phyloP scores from a whole-genome alignment of 2,113 vertebrate species.

The Apaloderma vittatum region DNA sequence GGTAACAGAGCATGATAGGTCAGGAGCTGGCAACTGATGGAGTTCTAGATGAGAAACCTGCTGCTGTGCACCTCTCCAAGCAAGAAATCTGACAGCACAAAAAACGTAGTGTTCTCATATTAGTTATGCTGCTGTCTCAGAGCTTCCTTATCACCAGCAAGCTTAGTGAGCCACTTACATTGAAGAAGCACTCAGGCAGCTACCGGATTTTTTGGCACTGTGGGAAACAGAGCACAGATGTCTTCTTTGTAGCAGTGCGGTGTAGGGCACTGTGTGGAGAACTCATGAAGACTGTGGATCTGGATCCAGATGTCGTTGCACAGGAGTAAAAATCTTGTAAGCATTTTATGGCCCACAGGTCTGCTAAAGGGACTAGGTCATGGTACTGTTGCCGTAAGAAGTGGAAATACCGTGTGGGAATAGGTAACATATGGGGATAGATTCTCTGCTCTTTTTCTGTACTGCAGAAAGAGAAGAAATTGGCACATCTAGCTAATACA shows the following conservation, averaged over 20 bases:
- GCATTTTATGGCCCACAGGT: not conserved
- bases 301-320: not conserved
- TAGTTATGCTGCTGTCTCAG: not conserved
- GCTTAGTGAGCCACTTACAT: not conserved
- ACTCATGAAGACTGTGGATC: not conserved
- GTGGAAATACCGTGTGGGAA: not conserved
- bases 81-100: not conserved
- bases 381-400: not conserved
- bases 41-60: not conserved
- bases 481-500: not conserved
- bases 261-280: not conserved
- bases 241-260: not conserved
- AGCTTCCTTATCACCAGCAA: not conserved
- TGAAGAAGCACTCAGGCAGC: not conserved
- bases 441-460: not conserved
- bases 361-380: not conserved
- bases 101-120: not conserved
- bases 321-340: not conserved
- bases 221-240: not conserved
- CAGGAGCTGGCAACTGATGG: not conserved
- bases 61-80: not conserved
- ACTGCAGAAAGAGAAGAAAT: not conserved
- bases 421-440: not conserved
- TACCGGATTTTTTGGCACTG: not conserved
- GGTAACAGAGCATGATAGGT: not conserved